Evolutionary conservation across 2,797 vertebrate genomes (phyloP).

Genomic region (Emys orbicularis): DNA sequence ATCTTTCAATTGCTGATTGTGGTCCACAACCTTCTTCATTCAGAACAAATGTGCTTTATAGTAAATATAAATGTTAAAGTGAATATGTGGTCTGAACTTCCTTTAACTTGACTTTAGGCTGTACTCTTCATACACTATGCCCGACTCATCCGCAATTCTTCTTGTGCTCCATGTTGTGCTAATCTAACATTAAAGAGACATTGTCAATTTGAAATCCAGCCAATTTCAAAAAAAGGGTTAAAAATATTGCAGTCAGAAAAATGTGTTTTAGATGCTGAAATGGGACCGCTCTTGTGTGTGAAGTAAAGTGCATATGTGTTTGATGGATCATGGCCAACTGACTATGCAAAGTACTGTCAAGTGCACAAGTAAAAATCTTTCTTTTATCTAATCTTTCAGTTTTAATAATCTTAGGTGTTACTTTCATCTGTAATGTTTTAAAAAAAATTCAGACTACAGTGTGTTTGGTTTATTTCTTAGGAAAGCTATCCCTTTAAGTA

Average conservation of each 20-base stretch:
- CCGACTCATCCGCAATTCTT: background rate
- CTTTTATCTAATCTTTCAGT: background rate
- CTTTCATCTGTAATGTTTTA: background rate
- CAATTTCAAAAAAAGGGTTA: background rate
- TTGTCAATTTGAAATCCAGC: background rate
- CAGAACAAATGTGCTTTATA: rapidly evolving
- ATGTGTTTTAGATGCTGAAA: background rate
- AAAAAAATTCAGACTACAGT: background rate
- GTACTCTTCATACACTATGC: background rate
- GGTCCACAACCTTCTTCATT: background rate
- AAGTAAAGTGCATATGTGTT: background rate
- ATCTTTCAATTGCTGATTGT: background rate
- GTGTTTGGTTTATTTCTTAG: background rate
- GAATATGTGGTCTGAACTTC: background rate
- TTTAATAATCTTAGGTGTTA: background rate
- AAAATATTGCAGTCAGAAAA: background rate
- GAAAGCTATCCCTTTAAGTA: background rate
- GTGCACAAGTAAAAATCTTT: background rate
- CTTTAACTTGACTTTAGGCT: background rate
- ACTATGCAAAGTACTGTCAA: background rate
- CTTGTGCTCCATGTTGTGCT: background rate
- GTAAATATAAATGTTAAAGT: background rate
- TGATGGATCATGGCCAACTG: background rate
- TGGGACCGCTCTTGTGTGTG: background rate
- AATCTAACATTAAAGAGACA: background rate